phyloP scores from a whole-genome alignment of 2,888 invertebrate species.

The Scrobipalpa atriplicella region DNA sequence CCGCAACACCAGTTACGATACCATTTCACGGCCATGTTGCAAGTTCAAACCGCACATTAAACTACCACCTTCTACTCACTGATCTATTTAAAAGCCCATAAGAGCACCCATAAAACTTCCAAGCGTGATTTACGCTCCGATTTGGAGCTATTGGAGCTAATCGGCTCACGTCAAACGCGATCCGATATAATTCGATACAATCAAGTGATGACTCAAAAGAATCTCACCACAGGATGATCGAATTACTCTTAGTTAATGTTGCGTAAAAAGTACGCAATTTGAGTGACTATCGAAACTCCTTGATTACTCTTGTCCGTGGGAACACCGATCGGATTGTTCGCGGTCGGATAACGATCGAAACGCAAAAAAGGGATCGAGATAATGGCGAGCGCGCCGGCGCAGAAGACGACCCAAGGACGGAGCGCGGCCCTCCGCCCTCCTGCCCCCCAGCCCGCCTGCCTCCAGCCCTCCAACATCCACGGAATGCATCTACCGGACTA shows the following conservation, averaged over 20 bases:
- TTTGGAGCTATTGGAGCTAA: constrained; percentile 43
- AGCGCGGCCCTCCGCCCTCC: constrained; percentile 50
- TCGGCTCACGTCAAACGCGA: constrained; percentile 44
- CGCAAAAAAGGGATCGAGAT: constrained; percentile 79
- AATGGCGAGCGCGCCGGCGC: constrained; percentile 61
- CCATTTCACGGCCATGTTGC: constrained; percentile 50
- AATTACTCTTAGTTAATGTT: constrained; percentile 59
- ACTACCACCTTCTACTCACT: constrained; percentile 14
- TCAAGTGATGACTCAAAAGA: constrained; percentile 44
- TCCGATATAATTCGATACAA: constrained; percentile 38
- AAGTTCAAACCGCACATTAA: constrained; percentile 48
- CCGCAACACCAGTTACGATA: constrained; percentile 24
- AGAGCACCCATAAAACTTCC: constrained; percentile 33
- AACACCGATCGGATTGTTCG: constrained; percentile 72
- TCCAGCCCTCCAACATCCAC: constrained; percentile 53
- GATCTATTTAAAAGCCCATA: constrained; percentile 26
- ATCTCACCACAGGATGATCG: constrained; percentile 49
- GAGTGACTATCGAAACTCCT: constrained; percentile 63
- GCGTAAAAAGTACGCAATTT: constrained; percentile 70
- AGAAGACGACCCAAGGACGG: constrained; percentile 68
- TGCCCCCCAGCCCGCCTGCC: constrained; percentile 52
- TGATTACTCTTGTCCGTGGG: constrained; percentile 71
- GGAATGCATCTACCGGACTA: constrained; percentile 71
- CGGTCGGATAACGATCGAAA: constrained; percentile 76
- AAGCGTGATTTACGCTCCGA: constrained; percentile 28